These are phyloP conservation scores for Neoaliturus tenellus DNA, from an alignment of 2,888 invertebrate genomes.

Conservation along the genomic window DNA sequence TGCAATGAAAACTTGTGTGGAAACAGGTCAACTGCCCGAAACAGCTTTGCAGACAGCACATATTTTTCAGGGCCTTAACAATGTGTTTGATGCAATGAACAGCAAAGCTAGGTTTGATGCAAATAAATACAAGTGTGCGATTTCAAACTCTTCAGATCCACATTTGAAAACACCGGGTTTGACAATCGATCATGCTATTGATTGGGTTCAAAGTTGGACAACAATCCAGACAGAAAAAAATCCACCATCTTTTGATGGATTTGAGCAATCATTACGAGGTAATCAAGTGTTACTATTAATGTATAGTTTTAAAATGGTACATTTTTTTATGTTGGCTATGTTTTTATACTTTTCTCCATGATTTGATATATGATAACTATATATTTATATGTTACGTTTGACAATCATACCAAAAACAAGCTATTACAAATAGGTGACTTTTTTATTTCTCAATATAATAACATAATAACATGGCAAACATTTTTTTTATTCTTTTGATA, in stretches of 20 bases:
- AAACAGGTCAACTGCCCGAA: not conserved
- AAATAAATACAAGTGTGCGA: slow-evolving; percentile 2
- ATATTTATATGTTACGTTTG: too few species aligned
- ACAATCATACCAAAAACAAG: too few species aligned
- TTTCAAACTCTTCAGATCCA: not conserved
- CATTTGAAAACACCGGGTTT: slow-evolving; percentile 18
- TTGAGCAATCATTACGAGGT: too few species aligned
- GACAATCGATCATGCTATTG: slow-evolving; percentile 56
- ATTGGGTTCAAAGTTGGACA: slow-evolving; percentile 11
- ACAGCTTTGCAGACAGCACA: not conserved
- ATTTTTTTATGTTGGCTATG: too few species aligned
- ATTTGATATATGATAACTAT: too few species aligned
- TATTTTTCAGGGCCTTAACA: not conserved
- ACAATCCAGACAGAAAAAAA: not conserved
- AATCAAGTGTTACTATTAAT: too few species aligned
- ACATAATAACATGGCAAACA: too few species aligned
- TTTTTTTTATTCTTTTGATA: too few species aligned
- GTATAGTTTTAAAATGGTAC: too few species aligned
- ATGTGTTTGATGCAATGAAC: not conserved
- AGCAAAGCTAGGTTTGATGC: not conserved
- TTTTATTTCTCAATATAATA: too few species aligned
- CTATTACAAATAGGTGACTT: too few species aligned
- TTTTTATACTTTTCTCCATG: too few species aligned
- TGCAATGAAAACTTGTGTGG: slow-evolving; percentile 1
- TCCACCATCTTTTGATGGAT: slow-evolving; percentile 24